Evolutionary conservation across 2,797 vertebrate genomes (phyloP).

Genomic region (Poeciliopsis presidionis): DNA sequence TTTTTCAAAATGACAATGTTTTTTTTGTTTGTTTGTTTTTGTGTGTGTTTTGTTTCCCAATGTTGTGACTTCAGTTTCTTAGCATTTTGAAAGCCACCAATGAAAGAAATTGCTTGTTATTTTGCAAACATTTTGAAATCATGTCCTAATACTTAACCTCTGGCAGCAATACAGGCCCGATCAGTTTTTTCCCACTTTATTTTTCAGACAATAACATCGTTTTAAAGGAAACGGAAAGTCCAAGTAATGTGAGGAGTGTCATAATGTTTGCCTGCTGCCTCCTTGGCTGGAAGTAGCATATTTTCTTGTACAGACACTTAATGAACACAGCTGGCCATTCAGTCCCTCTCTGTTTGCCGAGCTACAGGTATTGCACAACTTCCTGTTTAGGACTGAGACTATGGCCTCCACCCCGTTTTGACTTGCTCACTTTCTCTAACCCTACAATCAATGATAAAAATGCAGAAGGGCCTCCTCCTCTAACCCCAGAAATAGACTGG

Average conservation of each 20-base stretch:
- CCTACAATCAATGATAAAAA: slow-evolving; percentile 53
- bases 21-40: background rate
- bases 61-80: slow-evolving; percentile 7
- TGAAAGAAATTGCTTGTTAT: slow-evolving; percentile 14
- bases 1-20: background rate
- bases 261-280: slow-evolving; percentile 37
- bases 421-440: slow-evolving; percentile 51
- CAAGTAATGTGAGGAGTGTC: slow-evolving; percentile 42
- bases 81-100: slow-evolving; percentile 6
- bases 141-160: slow-evolving; percentile 33
- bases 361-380: slow-evolving; percentile 78
- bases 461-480: slow-evolving; percentile 47
- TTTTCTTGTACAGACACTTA: slow-evolving; percentile 39
- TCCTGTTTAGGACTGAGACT: slow-evolving; percentile 72
- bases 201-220: background rate
- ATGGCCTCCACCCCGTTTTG: slow-evolving; percentile 56
- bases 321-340: slow-evolving; percentile 69
- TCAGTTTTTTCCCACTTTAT: slow-evolving; percentile 3
- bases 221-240: slow-evolving; percentile 36
- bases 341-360: slow-evolving; percentile 60
- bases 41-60: background rate
- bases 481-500: slow-evolving; percentile 24
- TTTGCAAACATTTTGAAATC: slow-evolving; percentile 39
- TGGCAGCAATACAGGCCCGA: slow-evolving; percentile 15
- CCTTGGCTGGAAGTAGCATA: slow-evolving; percentile 28